A percentile compares a stretch with the other conserved stretches of the same genome.
Conservation (phyloP, 2,113 vertebrate genomes). For the Monopterus albus region DNA sequence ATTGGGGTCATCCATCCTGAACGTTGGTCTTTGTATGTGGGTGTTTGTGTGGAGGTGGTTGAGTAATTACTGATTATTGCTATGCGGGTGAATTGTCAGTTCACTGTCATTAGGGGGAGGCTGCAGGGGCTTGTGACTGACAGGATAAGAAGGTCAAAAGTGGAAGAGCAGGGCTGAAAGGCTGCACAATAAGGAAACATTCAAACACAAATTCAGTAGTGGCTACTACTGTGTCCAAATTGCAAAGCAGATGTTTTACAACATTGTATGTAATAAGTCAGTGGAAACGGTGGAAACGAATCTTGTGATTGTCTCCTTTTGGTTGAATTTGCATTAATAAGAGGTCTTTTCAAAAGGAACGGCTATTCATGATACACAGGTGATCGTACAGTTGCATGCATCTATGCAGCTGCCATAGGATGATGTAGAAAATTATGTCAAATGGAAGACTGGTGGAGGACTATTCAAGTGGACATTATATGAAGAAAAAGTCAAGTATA, state of each 20-base stretch:
- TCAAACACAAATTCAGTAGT: conserved; percentile 36
- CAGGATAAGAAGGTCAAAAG: conserved; percentile 63
- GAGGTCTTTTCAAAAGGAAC: background rate
- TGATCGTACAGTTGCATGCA: no score
- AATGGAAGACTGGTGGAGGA: background rate
- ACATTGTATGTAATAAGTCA: background rate
- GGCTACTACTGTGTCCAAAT: background rate
- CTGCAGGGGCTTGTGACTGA: conserved; percentile 53
- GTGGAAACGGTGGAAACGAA: no score
- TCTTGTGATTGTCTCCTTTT: no score
- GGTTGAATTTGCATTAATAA: background rate
- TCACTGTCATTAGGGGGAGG: conserved; percentile 53
- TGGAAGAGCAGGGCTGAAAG: conserved; percentile 26
- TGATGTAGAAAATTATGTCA: background rate
- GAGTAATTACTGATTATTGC: conserved; percentile 73
- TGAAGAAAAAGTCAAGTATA: background rate
- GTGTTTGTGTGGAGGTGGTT: conserved; percentile 5
- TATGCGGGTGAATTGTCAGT: conserved; percentile 58
- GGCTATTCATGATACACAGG: no score
- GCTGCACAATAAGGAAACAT: conserved; percentile 31
- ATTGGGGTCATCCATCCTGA: conserved; percentile 49
- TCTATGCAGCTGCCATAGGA: background rate
- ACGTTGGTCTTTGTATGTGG: background rate
- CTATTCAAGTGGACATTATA: background rate
- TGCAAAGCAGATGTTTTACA: background rate